Base-by-base conservation (phyloP, 2,113 vertebrate species). In the Ancistrus triradiatus region DNA sequence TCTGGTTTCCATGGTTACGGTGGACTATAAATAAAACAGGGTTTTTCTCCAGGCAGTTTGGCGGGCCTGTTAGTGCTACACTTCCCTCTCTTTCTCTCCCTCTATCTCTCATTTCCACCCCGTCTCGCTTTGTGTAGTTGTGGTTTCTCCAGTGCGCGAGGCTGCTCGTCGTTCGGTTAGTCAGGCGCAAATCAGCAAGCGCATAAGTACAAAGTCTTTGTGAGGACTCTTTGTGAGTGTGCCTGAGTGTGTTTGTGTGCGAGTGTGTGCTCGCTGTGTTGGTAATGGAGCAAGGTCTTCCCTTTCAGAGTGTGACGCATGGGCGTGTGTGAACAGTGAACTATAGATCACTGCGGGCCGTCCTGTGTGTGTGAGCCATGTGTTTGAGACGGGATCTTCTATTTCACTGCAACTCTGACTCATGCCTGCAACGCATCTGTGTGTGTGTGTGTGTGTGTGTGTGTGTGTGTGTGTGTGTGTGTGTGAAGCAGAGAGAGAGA, bases 11-110 rank as follows among this genome's bases (percentile, higher is more conserved):
- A 91, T 90, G 88, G 88, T 87, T 88, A 91, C 89, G 81, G 76
- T 78, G 87, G 86, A 89, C 89, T 91, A 91, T 90, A 91, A 91
- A 91, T 89, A 91, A 91, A 91, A 89, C 89, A 89, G 84, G 86
- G 88, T 87, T 90, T 91, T 91, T 88, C 70, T 76, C 64, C 67
- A 69, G 85, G 89, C 88, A 85, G 88, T 89, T 90, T 88, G 72
- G 75, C 66, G 68, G 71, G 70, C 69, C 73, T 74, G 71, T 60
- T 67, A 69, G 74, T 73, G 56, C 40, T 69, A 65, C 50, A 17
- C 53, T 56, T 43, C 50, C 31, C 66, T 38, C 57, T 35, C 56
- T 40, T 10, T 48, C 14, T 47, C 33, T 51, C 55, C 51, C 21
- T 22, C 35, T 44, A 17, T 11, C 58, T 43, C 37, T 58, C 52